Conservation (phyloP, 2,797 vertebrate species). For the Lagorchestes hirsutus region DNA sequence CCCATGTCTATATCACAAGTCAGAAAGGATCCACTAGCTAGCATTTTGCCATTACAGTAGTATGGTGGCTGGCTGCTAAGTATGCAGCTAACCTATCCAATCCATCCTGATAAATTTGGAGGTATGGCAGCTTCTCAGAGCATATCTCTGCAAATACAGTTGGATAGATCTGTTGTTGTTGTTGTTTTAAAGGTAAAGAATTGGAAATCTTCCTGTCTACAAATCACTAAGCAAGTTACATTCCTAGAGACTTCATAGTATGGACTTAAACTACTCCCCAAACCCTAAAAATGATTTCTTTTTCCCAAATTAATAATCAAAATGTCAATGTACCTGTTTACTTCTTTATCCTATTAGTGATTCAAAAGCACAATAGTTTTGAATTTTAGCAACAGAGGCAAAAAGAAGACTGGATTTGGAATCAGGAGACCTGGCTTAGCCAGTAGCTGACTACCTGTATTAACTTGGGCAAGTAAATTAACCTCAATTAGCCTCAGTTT, state of each 20-base stretch:
- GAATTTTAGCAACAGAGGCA: background rate
- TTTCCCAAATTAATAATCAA: background rate
- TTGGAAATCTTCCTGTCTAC: background rate
- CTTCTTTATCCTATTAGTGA: background rate
- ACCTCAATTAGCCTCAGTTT: background rate
- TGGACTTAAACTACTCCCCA: background rate
- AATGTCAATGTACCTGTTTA: background rate
- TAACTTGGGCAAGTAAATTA: background rate
- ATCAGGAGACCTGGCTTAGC: background rate
- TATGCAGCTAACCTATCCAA: background rate
- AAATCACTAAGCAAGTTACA: background rate
- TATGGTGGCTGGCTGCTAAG: background rate
- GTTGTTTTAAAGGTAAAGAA: background rate
- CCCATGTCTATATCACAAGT: background rate
- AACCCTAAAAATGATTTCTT: background rate
- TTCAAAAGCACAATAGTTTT: background rate
- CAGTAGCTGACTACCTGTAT: background rate
- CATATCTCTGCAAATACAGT: background rate
- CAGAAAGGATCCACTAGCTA: background rate
- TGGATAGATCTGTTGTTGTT: background rate
- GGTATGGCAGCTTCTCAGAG: background rate
- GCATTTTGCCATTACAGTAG: background rate
- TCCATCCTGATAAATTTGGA: background rate
- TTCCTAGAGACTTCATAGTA: background rate
- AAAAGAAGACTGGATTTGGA: background rate